Evolutionary conservation across 1,140 invertebrate species (phyloP).

Genomic region (Sinella curviseta): DNA sequence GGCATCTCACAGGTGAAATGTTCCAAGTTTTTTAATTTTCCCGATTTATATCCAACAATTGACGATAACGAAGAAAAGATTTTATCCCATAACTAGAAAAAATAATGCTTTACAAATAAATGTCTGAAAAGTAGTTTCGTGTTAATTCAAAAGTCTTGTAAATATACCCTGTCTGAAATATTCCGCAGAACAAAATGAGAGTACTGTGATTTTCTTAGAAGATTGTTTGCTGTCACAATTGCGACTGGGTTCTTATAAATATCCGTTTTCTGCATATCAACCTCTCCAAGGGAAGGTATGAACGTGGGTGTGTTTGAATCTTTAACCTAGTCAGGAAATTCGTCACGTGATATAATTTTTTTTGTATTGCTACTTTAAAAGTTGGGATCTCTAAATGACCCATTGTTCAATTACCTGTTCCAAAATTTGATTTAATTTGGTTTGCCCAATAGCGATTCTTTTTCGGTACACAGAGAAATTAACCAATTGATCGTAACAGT

Average conservation of each 20-base stretch:
- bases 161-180: conserved; percentile 33
- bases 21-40: conserved; percentile 39
- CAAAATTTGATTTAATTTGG: conserved; percentile 33
- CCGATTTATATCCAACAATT: conserved; percentile 43
- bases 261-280: conserved; percentile 35
- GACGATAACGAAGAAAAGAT: conserved; percentile 33
- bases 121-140: background rate
- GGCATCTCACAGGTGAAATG: conserved; percentile 27
- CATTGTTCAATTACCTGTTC: conserved; percentile 26
- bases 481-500: conserved; percentile 38
- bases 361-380: too few relatives aligned
- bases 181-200: conserved; percentile 32
- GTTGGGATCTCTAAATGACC: too few relatives aligned
- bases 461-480: conserved; percentile 40
- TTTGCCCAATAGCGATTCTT: conserved; percentile 37
- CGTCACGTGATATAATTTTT: background rate
- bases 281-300: conserved; percentile 39
- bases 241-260: conserved; percentile 34
- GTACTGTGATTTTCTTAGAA: conserved; percentile 36
- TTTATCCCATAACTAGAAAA: conserved; percentile 38
- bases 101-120: conserved; percentile 3
- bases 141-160: background rate
- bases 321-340: conserved; percentile 33
- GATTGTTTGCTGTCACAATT: conserved; percentile 31
- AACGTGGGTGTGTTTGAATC: conserved; percentile 33